A percentile compares a stretch with the other conserved stretches of the same genome.
These are phyloP conservation scores for Exephanes ischioxanthus DNA, from an alignment of 2,888 invertebrate genomes.

Conservation along the genomic window DNA sequence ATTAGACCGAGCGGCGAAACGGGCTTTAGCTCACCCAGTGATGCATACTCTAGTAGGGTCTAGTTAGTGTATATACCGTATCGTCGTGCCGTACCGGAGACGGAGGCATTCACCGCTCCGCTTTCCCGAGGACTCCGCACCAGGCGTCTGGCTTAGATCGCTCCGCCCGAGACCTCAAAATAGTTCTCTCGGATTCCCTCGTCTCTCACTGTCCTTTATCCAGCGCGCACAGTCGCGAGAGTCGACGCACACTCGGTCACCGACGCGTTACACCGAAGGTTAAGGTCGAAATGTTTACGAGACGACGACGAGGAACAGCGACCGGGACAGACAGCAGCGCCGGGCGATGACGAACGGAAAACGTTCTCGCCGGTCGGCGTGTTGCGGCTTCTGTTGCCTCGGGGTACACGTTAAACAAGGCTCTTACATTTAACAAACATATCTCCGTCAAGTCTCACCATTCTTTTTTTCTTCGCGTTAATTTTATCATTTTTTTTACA, in stretches of 20 bases:
- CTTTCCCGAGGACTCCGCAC: slow-evolving; percentile 48
- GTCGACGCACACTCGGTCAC: slow-evolving; percentile 39
- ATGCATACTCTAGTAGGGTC: neutral
- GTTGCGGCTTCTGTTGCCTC: slow-evolving; percentile 38
- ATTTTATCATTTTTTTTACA: no score
- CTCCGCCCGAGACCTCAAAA: slow-evolving; percentile 68
- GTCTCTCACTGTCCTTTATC: slow-evolving; percentile 63
- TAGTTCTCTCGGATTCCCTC: slow-evolving; percentile 66
- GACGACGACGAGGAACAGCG: slow-evolving; percentile 57
- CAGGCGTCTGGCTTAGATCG: slow-evolving; percentile 58
- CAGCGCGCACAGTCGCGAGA: neutral
- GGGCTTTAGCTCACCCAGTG: slow-evolving; percentile 12
- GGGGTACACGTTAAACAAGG: neutral
- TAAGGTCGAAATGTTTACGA: slow-evolving; percentile 65
- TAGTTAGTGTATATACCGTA: slow-evolving; percentile 8
- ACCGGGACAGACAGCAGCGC: slow-evolving; percentile 49
- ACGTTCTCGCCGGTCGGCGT: slow-evolving; percentile 41
- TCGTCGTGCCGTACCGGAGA: neutral
- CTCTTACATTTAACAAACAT: neutral
- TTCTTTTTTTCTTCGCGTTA: neutral
- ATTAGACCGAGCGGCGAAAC: slow-evolving; percentile 47
- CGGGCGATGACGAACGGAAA: slow-evolving; percentile 60
- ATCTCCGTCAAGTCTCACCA: neutral
- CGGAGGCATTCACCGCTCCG: slow-evolving; percentile 37
- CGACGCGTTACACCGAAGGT: slow-evolving; percentile 57